Base-by-base conservation (phyloP, 1,140 invertebrate genomes). In the Scaptomyza montana region DNA sequence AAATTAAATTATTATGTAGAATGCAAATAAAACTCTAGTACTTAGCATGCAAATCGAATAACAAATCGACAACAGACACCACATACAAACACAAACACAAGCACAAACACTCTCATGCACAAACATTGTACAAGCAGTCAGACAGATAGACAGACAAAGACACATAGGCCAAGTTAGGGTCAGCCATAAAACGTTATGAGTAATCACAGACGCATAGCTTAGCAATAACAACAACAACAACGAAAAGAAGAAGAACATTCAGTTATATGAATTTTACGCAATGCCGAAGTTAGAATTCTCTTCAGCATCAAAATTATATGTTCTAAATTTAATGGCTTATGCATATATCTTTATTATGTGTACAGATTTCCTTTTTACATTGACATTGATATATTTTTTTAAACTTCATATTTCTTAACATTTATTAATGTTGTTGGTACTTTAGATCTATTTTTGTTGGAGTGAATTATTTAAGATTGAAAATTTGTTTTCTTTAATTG, bases 1-100 rank as follows among this genome's bases (percentile, higher is more conserved):
- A 86, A 86, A 86, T 86, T 87, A 86, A 87, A 86, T 87, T 86
- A 86, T 87, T 81, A 87, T 86, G 82, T 86, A 76, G 81, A 87
- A 78, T 87, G 82, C 78, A 87, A 87, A 86, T 86, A 82, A 87
- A 82, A 87, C 51, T 67, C 64, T 30, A 66, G 69, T 71, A 72
- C 69, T 66, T 87, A 86, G 77, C 74, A 87, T 86, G 82, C 74
- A 87, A 87, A 86, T 86, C 81, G 78, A 87, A 87, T 78, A 74
- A 69, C 56, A 68, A 45, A 62, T 69, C 56, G 57, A 62, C 50
- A 51, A 21, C 13, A 54, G 41, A 53, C 41, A 63, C 39, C 39
- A 43, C 39, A 47, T 19, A 56, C 60, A 64, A 13, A 54, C 55
- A 67, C 50, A 61, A 28, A 10, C 25, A 30, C 30, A 30, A 3